phyloP scores from a whole-genome alignment of 2,888 invertebrate genomes.

The Campoplex nolae region DNA sequence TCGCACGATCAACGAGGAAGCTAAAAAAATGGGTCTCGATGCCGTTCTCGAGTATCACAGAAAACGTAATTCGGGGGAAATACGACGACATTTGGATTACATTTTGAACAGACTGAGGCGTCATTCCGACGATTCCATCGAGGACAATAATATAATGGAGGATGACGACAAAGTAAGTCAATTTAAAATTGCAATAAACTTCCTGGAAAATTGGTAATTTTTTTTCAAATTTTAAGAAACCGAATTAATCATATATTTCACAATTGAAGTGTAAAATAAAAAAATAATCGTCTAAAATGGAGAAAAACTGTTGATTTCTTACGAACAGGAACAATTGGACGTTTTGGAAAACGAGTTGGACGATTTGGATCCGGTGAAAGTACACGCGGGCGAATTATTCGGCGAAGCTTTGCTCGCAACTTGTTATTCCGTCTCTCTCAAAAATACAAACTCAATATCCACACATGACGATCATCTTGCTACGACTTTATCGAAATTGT shows the following conservation, averaged over 20 bases:
- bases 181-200: not conserved
- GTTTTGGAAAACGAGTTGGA: slow-evolving; percentile 80
- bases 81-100: slow-evolving; percentile 78
- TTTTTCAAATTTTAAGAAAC: not conserved
- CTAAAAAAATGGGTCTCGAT: slow-evolving; percentile 78
- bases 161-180: slow-evolving; percentile 79
- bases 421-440: slow-evolving; percentile 73
- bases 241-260: not conserved
- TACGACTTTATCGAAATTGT: slow-evolving; percentile 28
- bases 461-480: slow-evolving; percentile 20
- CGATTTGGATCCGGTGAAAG: slow-evolving; percentile 79
- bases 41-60: slow-evolving; percentile 77
- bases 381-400: slow-evolving; percentile 77
- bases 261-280: too few species aligned
- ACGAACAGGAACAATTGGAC: slow-evolving; percentile 77
- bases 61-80: slow-evolving; percentile 74
- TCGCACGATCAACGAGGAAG: slow-evolving; percentile 85
- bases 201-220: not conserved
- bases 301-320: not conserved
- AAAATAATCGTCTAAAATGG: not conserved
- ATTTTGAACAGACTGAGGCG: slow-evolving; percentile 77
- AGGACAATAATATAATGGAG: slow-evolving; percentile 70
- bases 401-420: slow-evolving; percentile 79
- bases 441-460: slow-evolving; percentile 16
- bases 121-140: slow-evolving; percentile 71